Conservation (phyloP, 2,888 invertebrate species). For the Carabus problematicus region DNA sequence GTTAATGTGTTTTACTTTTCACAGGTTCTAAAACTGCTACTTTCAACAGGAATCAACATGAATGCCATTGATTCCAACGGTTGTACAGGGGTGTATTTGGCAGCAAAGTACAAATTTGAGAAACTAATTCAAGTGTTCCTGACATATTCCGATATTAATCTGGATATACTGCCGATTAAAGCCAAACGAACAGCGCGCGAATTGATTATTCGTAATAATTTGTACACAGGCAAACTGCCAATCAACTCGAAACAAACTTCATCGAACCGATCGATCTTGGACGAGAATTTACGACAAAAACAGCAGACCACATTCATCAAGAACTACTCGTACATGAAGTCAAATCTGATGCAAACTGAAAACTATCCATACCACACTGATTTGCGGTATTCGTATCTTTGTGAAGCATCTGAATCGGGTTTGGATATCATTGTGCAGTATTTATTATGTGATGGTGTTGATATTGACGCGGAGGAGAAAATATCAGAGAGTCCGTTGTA, state of each 20-base stretch:
- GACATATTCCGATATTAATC: conserved; percentile 8
- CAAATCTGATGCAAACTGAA: conserved; percentile 14
- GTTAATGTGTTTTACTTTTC: conserved; percentile 16
- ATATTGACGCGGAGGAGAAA: conserved; percentile 4
- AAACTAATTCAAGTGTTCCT: conserved; percentile 31
- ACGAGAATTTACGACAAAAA: conserved; percentile 30
- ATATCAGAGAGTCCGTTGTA: conserved; percentile 26
- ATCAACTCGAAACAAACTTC: conserved; percentile 20
- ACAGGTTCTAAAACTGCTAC: conserved; percentile 23
- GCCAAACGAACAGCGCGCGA: conserved; percentile 14
- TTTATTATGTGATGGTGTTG: conserved; percentile 27
- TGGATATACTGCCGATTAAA: neutral
- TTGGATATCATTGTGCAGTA: conserved; percentile 29
- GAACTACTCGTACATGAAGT: conserved; percentile 21
- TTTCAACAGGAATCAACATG: conserved; percentile 22
- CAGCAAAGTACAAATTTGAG: conserved; percentile 31
- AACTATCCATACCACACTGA: neutral
- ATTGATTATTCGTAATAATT: conserved; percentile 21
- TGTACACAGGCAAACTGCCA: conserved; percentile 21
- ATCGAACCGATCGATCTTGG: conserved; percentile 20
- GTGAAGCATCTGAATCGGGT: conserved; percentile 23
- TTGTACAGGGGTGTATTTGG: conserved; percentile 23
- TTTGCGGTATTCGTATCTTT: conserved; percentile 26
- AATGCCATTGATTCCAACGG: conserved; percentile 23
- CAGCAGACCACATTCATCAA: conserved; percentile 22